Base-by-base conservation (phyloP, 37 sponge, comb jelly and placozoan species). In the Diacarnus erythraeanus region DNA sequence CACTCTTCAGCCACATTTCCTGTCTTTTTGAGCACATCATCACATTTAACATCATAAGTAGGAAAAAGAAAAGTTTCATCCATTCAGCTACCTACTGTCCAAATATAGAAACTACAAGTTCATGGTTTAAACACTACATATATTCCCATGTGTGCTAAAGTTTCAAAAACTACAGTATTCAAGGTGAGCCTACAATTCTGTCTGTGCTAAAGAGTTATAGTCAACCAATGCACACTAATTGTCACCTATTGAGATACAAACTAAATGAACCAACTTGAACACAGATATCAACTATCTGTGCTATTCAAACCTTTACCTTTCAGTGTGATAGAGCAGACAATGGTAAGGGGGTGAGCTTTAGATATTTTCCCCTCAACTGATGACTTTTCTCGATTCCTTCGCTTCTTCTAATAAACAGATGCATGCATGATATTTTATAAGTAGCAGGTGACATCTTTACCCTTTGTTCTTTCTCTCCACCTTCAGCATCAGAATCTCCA, bases 401-500 rank as follows among this genome's bases (percentile, higher is more conserved):
- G 33, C 56, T 82, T 73, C 66, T 82, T 82, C 83, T 82, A 20
- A 18, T 15, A 44, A 17, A 42, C 10, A 74, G 57, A 44, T 74
- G 22, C 6, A 12, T 26, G 29, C 42, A 29, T 33, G 3, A 33
- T 15, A 59, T 12, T 15, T 2, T 31, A 37, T 36, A n/a, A n/a
- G 4, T 39, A 73, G 27, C 17, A 73, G 8, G 10, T 17, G 3
- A 9, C 35, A 38, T 3, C 3, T n/a, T 4, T 40, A 71, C 43
- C 54, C 69, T 12, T 8, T 12, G 12, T 20, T n/a, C 35, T 63
- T 81, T 64, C 44, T 81, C 63, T 27, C 73, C 63, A 21, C 73
- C 63, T 64, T 82, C 83, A 31, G 12, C 29, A 34, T 82, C 83
- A 6, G 83, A 82, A 2, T 82, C 83, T 8, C 83, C 75, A 42